phyloP scores from a whole-genome alignment of 2,113 vertebrate genomes.

The Catharus fuscescens region DNA sequence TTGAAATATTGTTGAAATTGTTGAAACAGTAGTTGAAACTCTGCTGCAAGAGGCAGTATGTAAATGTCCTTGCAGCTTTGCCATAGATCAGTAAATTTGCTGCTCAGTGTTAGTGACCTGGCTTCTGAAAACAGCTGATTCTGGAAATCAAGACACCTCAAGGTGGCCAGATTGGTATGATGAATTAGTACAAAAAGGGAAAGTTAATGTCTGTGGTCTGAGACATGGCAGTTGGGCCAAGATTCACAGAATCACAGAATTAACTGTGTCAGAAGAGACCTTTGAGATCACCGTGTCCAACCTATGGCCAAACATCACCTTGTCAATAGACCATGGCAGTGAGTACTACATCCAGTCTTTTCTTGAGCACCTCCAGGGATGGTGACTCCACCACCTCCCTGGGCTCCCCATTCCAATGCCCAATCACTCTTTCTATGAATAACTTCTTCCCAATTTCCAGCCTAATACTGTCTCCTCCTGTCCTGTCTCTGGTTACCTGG shows the following conservation, averaged over 20 bases:
- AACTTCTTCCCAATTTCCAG: background rate
- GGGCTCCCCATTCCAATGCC: background rate
- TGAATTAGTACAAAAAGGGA: background rate
- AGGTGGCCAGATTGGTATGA: background rate
- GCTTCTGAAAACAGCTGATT: background rate
- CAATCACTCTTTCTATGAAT: background rate
- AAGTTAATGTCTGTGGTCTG: background rate
- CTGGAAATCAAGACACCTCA: background rate
- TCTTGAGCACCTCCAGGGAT: background rate
- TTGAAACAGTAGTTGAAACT: background rate
- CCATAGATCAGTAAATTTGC: background rate
- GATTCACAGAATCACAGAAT: background rate
- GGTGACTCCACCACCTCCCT: background rate
- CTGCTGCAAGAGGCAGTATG: background rate
- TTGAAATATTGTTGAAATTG: background rate
- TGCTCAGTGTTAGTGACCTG: background rate
- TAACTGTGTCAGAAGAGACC: background rate
- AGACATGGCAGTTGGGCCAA: fast-evolving
- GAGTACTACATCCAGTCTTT: background rate
- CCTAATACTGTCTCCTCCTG: background rate
- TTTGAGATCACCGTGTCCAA: background rate
- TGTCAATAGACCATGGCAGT: background rate
- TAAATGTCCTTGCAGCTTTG: background rate
- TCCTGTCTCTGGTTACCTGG: background rate
- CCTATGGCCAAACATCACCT: background rate